A percentile compares a stretch with the other conserved stretches of the same genome.
These are phyloP conservation scores for Sebastes aleutianus DNA, from an alignment of 2,797 vertebrate species.

Conservation along the genomic window DNA sequence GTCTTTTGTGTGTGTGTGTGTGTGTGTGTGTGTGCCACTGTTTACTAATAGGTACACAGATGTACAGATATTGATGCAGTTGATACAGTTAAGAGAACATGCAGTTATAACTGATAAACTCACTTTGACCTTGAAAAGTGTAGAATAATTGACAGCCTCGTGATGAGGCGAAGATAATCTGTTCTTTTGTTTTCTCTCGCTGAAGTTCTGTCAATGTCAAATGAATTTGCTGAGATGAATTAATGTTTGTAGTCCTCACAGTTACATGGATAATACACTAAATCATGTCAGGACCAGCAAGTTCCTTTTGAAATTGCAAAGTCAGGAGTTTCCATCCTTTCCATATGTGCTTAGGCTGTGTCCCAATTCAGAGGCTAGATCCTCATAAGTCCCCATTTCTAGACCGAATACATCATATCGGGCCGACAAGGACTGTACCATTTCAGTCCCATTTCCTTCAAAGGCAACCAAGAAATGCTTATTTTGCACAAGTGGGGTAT, in stretches of 20 bases:
- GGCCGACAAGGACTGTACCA: neutral
- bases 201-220: neutral
- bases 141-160: neutral
- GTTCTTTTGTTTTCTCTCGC: neutral
- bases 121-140: neutral
- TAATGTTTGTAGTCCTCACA: neutral
- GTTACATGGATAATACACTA: neutral
- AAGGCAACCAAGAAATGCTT: neutral
- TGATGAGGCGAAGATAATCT: neutral
- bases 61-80: too few relatives aligned
- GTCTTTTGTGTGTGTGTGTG: neutral
- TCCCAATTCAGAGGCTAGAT: conserved; percentile 18
- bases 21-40: neutral
- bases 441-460: neutral
- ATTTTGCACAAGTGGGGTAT: neutral
- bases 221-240: neutral
- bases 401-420: neutral
- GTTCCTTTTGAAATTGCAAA: neutral
- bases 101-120: neutral
- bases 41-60: neutral
- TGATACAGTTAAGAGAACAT: neutral
- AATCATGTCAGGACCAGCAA: neutral
- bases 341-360: neutral
- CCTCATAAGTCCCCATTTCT: neutral
- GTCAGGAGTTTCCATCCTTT: conserved; percentile 8